A percentile compares a stretch with the other conserved stretches of the same genome.
Evolutionary conservation across 2,888 invertebrate species (phyloP).

Genomic region (Temnothorax rugatulus): DNA sequence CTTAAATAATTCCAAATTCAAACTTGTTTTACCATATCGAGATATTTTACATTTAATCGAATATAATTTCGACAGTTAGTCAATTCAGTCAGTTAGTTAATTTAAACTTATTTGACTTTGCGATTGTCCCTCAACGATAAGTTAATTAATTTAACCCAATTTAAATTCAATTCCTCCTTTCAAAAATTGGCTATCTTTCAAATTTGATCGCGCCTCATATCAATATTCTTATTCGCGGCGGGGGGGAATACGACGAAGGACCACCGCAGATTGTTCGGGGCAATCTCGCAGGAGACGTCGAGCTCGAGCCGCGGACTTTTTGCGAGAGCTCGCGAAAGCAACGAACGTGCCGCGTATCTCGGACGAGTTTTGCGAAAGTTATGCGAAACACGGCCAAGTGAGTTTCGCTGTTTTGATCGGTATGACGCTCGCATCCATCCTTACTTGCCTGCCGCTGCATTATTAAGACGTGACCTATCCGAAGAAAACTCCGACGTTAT

Average conservation of each 20-base stretch:
- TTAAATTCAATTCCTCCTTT: not conserved
- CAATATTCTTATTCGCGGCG: not conserved
- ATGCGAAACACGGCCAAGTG: conserved; percentile 34
- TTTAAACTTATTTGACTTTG: not conserved
- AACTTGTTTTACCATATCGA: not conserved
- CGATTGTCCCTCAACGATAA: not conserved
- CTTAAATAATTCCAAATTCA: not conserved
- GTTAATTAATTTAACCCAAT: not conserved
- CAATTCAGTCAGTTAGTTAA: not conserved
- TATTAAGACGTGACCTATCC: conserved; percentile 30
- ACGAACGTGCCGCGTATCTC: conserved; percentile 5
- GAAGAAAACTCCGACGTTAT: conserved; percentile 28
- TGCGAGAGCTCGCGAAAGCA: conserved; percentile 23
- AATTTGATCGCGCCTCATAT: not conserved
- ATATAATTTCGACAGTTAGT: not conserved
- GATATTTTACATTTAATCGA: not conserved
- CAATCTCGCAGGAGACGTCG: conserved; percentile 24
- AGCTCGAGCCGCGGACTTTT: not conserved
- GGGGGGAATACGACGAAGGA: not conserved
- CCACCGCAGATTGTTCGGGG: conserved; percentile 21
- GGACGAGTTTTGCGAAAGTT: conserved; percentile 41
- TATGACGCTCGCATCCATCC: conserved; percentile 18
- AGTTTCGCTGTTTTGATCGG: conserved; percentile 25
- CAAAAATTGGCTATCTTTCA: not conserved
- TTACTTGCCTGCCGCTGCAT: not conserved